Conservation (phyloP, 2,113 vertebrate genomes). For the Hyaena hyaena region DNA sequence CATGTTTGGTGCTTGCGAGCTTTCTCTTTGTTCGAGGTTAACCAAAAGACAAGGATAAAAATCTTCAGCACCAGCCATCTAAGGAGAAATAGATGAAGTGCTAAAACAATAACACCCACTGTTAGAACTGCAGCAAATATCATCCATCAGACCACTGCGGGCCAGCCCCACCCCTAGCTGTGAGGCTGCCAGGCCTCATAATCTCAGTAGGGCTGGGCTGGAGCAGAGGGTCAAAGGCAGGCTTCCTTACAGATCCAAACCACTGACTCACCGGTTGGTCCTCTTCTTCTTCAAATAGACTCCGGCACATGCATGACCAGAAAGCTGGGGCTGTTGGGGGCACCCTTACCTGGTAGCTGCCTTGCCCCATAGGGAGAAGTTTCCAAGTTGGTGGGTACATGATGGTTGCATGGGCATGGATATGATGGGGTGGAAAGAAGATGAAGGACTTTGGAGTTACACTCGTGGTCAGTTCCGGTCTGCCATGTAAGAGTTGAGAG, state of each 20-base stretch:
- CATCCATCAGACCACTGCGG: constrained; percentile 50
- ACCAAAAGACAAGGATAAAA: constrained; percentile 56
- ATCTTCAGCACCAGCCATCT: background rate
- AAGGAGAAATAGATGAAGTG: constrained; percentile 67
- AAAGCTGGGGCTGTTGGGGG: background rate
- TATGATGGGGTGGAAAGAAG: background rate
- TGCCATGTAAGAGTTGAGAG: background rate
- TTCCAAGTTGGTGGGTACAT: background rate
- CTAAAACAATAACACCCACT: constrained; percentile 62
- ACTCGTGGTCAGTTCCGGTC: background rate
- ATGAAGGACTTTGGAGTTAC: background rate
- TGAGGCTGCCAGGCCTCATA: constrained; percentile 22
- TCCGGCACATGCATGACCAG: background rate
- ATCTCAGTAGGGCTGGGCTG: background rate
- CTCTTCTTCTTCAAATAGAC: constrained; percentile 22
- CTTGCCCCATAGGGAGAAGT: background rate
- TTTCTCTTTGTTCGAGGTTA: constrained; percentile 58
- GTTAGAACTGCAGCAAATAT: constrained; percentile 9
- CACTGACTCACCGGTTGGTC: constrained; percentile 50
- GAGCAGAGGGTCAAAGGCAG: constrained; percentile 19
- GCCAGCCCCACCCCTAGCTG: constrained; percentile 22
- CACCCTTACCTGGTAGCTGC: background rate
- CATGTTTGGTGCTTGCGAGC: constrained; percentile 47
- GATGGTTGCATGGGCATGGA: background rate
- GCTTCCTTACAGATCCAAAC: background rate